Base-by-base conservation (phyloP, 1,140 invertebrate genomes). In the Rhynchophorus ferrugineus region DNA sequence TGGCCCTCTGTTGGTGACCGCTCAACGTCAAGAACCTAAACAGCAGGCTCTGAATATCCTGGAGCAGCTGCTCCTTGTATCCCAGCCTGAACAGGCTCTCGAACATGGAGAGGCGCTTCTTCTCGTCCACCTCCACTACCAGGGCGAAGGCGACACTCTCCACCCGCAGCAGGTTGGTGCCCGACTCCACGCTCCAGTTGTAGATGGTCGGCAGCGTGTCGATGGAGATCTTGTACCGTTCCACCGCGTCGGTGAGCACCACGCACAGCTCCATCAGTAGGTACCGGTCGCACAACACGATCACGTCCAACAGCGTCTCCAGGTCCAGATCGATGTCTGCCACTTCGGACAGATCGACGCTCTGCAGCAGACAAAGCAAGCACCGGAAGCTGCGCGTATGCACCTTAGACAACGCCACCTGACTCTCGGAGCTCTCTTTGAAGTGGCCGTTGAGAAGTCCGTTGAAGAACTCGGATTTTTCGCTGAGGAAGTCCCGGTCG, bases 361-460 rank as follows among this genome's bases (percentile, higher is more conserved):
- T 68, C 1, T 72, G 71, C 22, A 82, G 56, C 0, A 82, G 61
- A 1, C 73, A 75, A 1, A 78, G 63, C 21, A 78, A 58, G 64
- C 73, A 76, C 61, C 75, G 68, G 1, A 84, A 62, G 1, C 76
- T 74, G 8, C 72, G 70, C 50, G 72, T 75, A 0, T 76, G 71
- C 0, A 78, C 77, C 46, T 82, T 75, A 58, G 71, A 72, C 1
- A 83, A 50, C 9, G 69, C 66, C 0, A 83, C 73, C 46, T 68
- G 68, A 34, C 71, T 72, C 60, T 83, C 75, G 7, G 69, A 68
- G 0, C 80, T 80, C 62, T 85, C 83, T 21, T 74, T 78, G 61
- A 85, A 85, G 17, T 72, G 69, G 1, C 82, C 82, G 52, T 76
- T 74, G 1, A 85, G 68, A 76, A 85, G 78, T 0, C 78, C 78